Evolutionary conservation across 2,888 invertebrate species (phyloP).

Genomic region (Lithophane semibrunnea): DNA sequence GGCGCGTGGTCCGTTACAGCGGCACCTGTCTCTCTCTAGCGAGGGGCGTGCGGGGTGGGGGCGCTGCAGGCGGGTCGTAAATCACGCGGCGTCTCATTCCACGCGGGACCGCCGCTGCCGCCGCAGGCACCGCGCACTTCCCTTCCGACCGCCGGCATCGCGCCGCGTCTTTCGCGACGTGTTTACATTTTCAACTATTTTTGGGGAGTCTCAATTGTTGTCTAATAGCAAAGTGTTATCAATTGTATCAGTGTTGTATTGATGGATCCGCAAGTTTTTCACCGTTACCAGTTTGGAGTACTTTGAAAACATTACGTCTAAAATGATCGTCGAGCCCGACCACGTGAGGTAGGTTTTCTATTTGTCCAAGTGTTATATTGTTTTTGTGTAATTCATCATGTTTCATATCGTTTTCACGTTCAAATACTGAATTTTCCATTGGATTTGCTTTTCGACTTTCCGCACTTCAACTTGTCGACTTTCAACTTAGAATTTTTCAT

Average conservation of each 20-base stretch:
- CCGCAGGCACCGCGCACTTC: slow-evolving; percentile 90
- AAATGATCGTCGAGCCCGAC: slow-evolving; percentile 90
- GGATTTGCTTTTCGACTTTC: slow-evolving; percentile 44
- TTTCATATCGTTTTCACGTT: slow-evolving; percentile 64
- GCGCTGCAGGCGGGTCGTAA: slow-evolving; percentile 91
- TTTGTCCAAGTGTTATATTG: slow-evolving; percentile 82
- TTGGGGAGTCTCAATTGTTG: slow-evolving; percentile 82
- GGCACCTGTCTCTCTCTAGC: slow-evolving; percentile 79
- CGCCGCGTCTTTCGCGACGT: slow-evolving; percentile 89
- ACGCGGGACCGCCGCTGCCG: slow-evolving; percentile 90
- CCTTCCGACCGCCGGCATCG: slow-evolving; percentile 86
- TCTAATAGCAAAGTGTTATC: slow-evolving; percentile 80
- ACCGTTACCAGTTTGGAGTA: slow-evolving; percentile 79
- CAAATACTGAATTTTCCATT: slow-evolving; percentile 50
- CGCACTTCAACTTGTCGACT: slow-evolving; percentile 40
- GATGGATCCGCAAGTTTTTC: slow-evolving; percentile 84
- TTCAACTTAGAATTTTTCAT: slow-evolving; percentile 55
- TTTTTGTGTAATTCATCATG: slow-evolving; percentile 72
- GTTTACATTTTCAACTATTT: slow-evolving; percentile 85
- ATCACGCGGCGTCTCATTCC: slow-evolving; percentile 90
- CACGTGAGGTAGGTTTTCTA: slow-evolving; percentile 87
- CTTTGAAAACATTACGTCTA: slow-evolving; percentile 86
- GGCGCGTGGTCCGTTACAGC: slow-evolving; percentile 50
- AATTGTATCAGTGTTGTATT: slow-evolving; percentile 81
- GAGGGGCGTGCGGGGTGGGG: slow-evolving; percentile 87